Evolutionary conservation across 2,888 invertebrate species (phyloP), one percentile per base, ranked within the genome.

Genomic region (Balanococcus diminutus): DNA sequence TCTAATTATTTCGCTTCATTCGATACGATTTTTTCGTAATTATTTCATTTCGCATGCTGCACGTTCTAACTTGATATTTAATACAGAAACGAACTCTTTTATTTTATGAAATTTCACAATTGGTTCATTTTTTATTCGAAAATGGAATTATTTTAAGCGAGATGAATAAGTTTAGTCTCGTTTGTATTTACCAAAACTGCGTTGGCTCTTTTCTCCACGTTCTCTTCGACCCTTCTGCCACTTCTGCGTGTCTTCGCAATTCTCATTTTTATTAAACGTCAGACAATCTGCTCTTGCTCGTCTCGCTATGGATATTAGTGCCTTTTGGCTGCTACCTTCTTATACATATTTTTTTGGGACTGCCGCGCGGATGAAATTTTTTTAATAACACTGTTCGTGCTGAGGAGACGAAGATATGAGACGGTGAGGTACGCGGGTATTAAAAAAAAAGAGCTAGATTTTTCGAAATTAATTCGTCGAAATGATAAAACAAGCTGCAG

Each of bases 341-440:
- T n/a, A n/a, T n/a, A n/a, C 46, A 46, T n/a, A n/a, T 46, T 8
- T 8, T 39, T 39, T 61, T 61, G 61, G 22, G 25, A 61, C 61
- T 6, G 72, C 32, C 9, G 72, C 16, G 72, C 32, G 8, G 72
- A 32, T 72, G 32, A 31, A 72, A 72, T 31, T 72, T 72, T n/a
- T 72, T 72, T 72, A 72, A 72, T 72, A 72, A 72, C n/a, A 72
- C 32, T 8, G n/a, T 72, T 72, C 32, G 31, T 14, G 61, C 22
- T 61, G 22, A 25, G 9, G 22, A 61, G 39, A 61, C 61, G 61
- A 61, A 61, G n/a, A n/a, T n/a, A n/a, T n/a, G n/a, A n/a, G n/a
- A n/a, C n/a, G n/a, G n/a, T n/a, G n/a, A n/a, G n/a, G n/a, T n/a
- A n/a, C n/a, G n/a, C n/a, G n/a, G n/a, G n/a, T n/a, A n/a, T n/a